Percentiles rank a stretch among this genome's conserved stretches.
Conservation (phyloP, 2,888 invertebrate genomes). For the Exephanes ischioxanthus region DNA sequence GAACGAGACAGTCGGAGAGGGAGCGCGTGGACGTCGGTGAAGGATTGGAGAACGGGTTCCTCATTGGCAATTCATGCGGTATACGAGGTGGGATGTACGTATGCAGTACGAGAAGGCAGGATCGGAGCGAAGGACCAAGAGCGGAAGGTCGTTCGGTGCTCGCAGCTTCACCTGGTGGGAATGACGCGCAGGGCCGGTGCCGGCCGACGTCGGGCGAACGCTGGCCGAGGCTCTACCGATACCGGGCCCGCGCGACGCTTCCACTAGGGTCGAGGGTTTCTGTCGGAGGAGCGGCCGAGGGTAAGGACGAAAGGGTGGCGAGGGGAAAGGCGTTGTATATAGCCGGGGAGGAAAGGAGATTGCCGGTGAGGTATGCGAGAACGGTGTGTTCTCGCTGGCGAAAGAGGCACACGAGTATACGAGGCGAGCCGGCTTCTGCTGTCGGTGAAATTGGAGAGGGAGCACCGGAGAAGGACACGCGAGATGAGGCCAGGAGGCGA, state of each 20-base stretch:
- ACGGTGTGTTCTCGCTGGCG: constrained; percentile 50
- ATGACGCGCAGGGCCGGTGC: too few relatives aligned
- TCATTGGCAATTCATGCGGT: constrained; percentile 80
- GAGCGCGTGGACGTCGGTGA: constrained; percentile 56
- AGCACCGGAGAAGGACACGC: constrained; percentile 66
- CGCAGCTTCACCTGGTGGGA: constrained; percentile 28
- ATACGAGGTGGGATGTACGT: constrained; percentile 68
- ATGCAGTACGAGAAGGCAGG: constrained; percentile 38
- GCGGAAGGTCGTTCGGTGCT: constrained; percentile 65
- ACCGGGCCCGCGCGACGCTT: too few relatives aligned
- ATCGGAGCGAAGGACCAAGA: constrained; percentile 61
- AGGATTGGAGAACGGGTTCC: constrained; percentile 66
- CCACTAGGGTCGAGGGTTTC: constrained; percentile 17
- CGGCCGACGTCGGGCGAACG: too few relatives aligned
- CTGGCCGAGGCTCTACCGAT: too few relatives aligned
- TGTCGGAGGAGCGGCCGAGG: not conserved
- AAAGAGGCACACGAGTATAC: constrained; percentile 67
- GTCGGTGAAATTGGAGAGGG: constrained; percentile 67
- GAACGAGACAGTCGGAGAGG: constrained; percentile 26
- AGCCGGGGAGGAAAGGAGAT: constrained; percentile 33
- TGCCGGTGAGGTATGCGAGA: constrained; percentile 48
- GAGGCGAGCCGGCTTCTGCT: constrained; percentile 68
- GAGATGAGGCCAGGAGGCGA: constrained; percentile 63
- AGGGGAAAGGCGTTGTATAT: not conserved
- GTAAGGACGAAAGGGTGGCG: constrained; percentile 5